Evolutionary conservation across 2,797 vertebrate species (phyloP).

Genomic region (Lagocephalus sceleratus): DNA sequence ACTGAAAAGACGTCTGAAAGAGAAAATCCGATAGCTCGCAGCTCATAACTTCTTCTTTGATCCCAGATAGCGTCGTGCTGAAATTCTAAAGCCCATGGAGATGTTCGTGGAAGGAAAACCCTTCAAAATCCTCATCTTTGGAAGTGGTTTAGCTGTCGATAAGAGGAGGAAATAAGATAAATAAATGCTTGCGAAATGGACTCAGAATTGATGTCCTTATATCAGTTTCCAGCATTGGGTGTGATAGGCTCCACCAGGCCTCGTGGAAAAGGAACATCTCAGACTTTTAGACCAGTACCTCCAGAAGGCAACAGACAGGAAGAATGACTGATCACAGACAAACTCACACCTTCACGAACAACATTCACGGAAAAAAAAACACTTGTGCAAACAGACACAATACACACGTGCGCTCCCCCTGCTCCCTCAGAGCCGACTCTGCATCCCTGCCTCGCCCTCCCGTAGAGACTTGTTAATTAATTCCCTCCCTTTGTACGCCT

Average conservation of each 20-base stretch:
- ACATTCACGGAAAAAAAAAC: conserved; percentile 25
- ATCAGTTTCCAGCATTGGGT: conserved; percentile 1
- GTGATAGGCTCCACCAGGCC: conserved; percentile 1
- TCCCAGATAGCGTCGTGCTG: conserved; percentile 37
- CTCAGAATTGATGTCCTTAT: conserved; percentile 1
- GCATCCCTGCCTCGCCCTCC: conserved; percentile 56
- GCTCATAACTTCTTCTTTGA: conserved; percentile 51
- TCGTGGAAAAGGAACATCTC: neutral
- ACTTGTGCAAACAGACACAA: conserved; percentile 14
- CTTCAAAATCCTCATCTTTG: conserved; percentile 1
- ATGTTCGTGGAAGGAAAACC: conserved; percentile 25
- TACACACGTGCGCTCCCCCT: conserved; percentile 11
- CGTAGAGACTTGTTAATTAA: conserved; percentile 72
- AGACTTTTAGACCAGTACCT: no score
- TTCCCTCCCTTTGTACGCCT: conserved; percentile 69
- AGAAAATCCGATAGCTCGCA: conserved; percentile 40
- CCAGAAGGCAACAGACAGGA: no score
- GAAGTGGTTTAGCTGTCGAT: conserved; percentile 31
- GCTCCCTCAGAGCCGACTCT: conserved; percentile 54
- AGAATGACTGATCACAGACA: no score
- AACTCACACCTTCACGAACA: conserved; percentile 23
- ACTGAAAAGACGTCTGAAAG: conserved; percentile 33
- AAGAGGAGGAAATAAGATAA: conserved; percentile 7
- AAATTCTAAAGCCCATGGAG: conserved; percentile 30
- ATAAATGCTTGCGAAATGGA: neutral